Percentiles rank a stretch among this genome's conserved stretches.
Evolutionary conservation across 2,797 vertebrate species (phyloP).

Genomic region (Atherinosoma microstoma): DNA sequence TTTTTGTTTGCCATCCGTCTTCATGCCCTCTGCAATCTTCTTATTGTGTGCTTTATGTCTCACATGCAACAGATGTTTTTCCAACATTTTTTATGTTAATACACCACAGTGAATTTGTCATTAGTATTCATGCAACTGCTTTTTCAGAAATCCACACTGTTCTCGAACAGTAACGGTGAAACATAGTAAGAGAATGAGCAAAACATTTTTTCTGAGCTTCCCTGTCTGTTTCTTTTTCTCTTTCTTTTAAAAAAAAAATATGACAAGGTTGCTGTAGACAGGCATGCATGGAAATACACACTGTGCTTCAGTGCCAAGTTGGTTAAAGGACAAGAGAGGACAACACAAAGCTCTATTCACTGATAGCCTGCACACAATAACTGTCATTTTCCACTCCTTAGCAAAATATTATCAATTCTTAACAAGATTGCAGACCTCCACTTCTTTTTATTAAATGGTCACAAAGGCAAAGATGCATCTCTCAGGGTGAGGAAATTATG

Average conservation of each 20-base stretch:
- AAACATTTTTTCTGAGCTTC: slow-evolving; percentile 35
- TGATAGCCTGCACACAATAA: slow-evolving; percentile 56
- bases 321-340: slow-evolving; percentile 43
- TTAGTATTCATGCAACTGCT: slow-evolving; percentile 11
- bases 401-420: slow-evolving; percentile 70
- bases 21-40: neutral
- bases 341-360: slow-evolving; percentile 64
- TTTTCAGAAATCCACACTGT: slow-evolving; percentile 27
- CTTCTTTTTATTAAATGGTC: slow-evolving; percentile 56
- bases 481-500: slow-evolving; percentile 54
- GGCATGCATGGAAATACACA: slow-evolving; percentile 36
- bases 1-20: neutral
- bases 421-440: slow-evolving; percentile 53
- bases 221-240: slow-evolving; percentile 17
- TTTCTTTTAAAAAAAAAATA: neutral
- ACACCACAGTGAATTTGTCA: neutral
- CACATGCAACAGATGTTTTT: slow-evolving; percentile 1
- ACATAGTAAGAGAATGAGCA: slow-evolving; percentile 38
- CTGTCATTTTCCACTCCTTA: slow-evolving; percentile 61
- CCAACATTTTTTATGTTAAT: slow-evolving; percentile 13
- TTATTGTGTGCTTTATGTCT: neutral
- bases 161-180: slow-evolving; percentile 8
- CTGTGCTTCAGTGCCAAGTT: slow-evolving; percentile 30
- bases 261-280: slow-evolving; percentile 36
- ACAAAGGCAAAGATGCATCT: slow-evolving; percentile 62